Evolutionary conservation across 2,113 vertebrate species (phyloP).

Genomic region (Bubo scandiacus): DNA sequence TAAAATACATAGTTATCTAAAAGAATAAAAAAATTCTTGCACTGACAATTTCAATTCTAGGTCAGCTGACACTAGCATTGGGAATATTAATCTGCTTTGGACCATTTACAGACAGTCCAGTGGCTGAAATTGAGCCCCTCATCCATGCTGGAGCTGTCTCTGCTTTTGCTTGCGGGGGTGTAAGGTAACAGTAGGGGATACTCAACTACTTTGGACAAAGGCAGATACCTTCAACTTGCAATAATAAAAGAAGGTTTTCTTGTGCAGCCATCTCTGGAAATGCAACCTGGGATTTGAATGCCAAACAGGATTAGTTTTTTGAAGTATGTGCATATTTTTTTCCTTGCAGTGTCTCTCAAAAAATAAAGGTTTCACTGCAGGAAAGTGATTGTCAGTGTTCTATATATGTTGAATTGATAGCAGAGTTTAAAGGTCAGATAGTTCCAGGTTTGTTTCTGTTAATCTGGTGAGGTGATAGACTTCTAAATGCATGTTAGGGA

Average conservation of each 20-base stretch:
- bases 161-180: neutral
- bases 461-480: neutral
- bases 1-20: neutral
- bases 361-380: neutral
- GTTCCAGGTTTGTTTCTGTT: neutral
- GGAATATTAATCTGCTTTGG: neutral
- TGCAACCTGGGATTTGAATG: neutral
- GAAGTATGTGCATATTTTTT: neutral
- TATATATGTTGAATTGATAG: neutral
- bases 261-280: neutral
- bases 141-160: neutral
- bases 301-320: neutral
- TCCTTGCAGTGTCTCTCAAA: neutral
- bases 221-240: neutral
- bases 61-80: neutral
- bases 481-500: neutral
- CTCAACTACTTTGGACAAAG: neutral
- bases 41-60: neutral
- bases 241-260: neutral
- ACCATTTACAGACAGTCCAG: neutral
- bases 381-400: neutral
- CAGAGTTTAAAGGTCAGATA: neutral
- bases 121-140: neutral
- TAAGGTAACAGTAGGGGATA: neutral
- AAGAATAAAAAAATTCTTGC: neutral